A percentile compares a stretch with the other conserved stretches of the same genome.
Evolutionary conservation across 1,140 invertebrate genomes (phyloP).

Genomic region (Rhagoletis zephyria): DNA sequence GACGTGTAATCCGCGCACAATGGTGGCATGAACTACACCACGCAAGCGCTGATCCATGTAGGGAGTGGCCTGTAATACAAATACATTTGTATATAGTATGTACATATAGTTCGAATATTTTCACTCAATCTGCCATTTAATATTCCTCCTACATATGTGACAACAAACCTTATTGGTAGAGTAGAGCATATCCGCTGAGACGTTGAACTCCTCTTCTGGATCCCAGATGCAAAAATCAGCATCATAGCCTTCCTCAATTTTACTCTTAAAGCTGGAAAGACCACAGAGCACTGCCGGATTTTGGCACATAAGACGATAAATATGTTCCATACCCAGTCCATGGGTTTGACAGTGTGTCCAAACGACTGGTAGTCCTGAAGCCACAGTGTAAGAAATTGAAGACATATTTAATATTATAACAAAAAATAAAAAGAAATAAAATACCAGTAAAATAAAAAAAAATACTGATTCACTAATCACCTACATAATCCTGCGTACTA

Average conservation of each 20-base stretch:
- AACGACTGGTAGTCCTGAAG: conserved; percentile 78
- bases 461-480: too few relatives aligned
- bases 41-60: conserved; percentile 76
- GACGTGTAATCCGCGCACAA: conserved; percentile 77
- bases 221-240: conserved; percentile 83
- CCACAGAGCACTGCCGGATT: conserved; percentile 79
- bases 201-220: conserved; percentile 77
- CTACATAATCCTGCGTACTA: too few relatives aligned
- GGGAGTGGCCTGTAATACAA: conserved; percentile 75
- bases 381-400: neutral
- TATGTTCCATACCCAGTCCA: conserved; percentile 75
- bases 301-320: conserved; percentile 77
- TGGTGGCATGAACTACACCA: conserved; percentile 77
- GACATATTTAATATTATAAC: too few relatives aligned
- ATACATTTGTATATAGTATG: neutral
- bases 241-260: conserved; percentile 78
- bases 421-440: too few relatives aligned
- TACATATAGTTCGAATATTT: neutral
- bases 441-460: too few relatives aligned
- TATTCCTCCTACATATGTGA: neutral
- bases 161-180: conserved; percentile 77
- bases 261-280: conserved; percentile 77
- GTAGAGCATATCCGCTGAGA: conserved; percentile 75
- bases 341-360: conserved; percentile 77
- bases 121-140: neutral